A percentile compares a stretch with the other conserved stretches of the same genome.
Conservation (phyloP, 1,140 invertebrate genomes). For the Drosophila parabipectinata region DNA sequence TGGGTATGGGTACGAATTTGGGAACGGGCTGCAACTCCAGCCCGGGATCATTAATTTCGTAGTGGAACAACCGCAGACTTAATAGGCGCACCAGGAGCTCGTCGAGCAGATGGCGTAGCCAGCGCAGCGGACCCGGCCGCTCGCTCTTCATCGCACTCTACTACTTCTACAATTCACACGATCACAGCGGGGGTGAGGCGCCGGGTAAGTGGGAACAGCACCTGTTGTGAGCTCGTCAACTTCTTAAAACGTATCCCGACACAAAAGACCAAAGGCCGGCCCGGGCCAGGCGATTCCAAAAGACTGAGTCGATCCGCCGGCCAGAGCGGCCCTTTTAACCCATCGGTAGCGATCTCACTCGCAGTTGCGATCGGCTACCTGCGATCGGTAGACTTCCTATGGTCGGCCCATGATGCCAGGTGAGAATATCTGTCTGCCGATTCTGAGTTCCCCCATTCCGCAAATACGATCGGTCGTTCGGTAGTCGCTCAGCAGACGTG, state of each 20-base stretch:
- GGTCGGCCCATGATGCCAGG: slow-evolving; percentile 2
- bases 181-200: slow-evolving; percentile 28
- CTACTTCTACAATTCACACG: slow-evolving; percentile 12
- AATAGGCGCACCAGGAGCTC: slow-evolving; percentile 38
- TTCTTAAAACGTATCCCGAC: slow-evolving; percentile 23
- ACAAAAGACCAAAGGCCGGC: slow-evolving; percentile 57
- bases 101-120: slow-evolving; percentile 44
- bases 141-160: slow-evolving; percentile 29
- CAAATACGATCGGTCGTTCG: slow-evolving; percentile 25
- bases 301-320: slow-evolving; percentile 63
- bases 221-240: slow-evolving; percentile 1
- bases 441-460: slow-evolving; percentile 7
- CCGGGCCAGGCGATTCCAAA: slow-evolving; percentile 32
- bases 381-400: slow-evolving; percentile 13
- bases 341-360: slow-evolving; percentile 30
- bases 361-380: slow-evolving; percentile 11
- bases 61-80: slow-evolving; percentile 19
- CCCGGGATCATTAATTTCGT: neutral
- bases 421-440: slow-evolving; percentile 8
- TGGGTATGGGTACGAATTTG: slow-evolving; percentile 58
- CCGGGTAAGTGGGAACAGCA: slow-evolving; percentile 22
- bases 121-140: slow-evolving; percentile 31
- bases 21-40: slow-evolving; percentile 26
- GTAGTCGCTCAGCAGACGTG: slow-evolving; percentile 24
- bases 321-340: slow-evolving; percentile 62